A percentile compares a stretch with the other conserved stretches of the same genome.
Conservation (phyloP, 2,113 vertebrate genomes). For the Macrotis lagotis region DNA sequence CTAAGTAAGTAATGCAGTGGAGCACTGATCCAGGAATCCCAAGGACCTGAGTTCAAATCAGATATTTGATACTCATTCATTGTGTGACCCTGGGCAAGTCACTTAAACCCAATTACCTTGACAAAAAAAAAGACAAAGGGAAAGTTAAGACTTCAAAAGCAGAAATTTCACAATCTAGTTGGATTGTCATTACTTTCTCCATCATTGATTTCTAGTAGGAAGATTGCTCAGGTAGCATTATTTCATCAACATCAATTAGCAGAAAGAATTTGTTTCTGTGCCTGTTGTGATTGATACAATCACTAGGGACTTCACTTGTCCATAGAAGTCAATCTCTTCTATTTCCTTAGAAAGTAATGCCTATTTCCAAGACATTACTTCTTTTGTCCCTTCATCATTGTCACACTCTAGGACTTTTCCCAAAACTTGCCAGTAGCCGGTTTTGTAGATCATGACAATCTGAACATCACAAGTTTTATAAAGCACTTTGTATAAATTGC, state of each 20-base stretch:
- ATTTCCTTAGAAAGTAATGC: constrained; percentile 30
- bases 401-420: constrained; percentile 83
- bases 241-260: constrained; percentile 85
- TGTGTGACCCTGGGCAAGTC: too few relatives aligned
- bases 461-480: constrained; percentile 86
- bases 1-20: too few relatives aligned
- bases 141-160: constrained; percentile 84
- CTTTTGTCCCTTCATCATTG: constrained; percentile 80
- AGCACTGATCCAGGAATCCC: too few relatives aligned
- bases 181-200: constrained; percentile 53
- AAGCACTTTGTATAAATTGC: constrained; percentile 85
- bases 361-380: constrained; percentile 86
- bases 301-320: constrained; percentile 77
- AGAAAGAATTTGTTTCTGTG: constrained; percentile 74
- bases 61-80: too few relatives aligned
- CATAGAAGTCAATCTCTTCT: constrained; percentile 55
- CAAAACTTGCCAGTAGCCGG: constrained; percentile 83
- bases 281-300: constrained; percentile 76
- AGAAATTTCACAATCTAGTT: constrained; percentile 74
- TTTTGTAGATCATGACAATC: constrained; percentile 87
- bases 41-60: too few relatives aligned
- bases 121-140: too few relatives aligned
- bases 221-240: constrained; percentile 84
- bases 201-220: constrained; percentile 78
- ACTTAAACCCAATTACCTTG: too few relatives aligned